phyloP scores from a whole-genome alignment of 2,113 vertebrate genomes.

The Chunga burmeisteri region DNA sequence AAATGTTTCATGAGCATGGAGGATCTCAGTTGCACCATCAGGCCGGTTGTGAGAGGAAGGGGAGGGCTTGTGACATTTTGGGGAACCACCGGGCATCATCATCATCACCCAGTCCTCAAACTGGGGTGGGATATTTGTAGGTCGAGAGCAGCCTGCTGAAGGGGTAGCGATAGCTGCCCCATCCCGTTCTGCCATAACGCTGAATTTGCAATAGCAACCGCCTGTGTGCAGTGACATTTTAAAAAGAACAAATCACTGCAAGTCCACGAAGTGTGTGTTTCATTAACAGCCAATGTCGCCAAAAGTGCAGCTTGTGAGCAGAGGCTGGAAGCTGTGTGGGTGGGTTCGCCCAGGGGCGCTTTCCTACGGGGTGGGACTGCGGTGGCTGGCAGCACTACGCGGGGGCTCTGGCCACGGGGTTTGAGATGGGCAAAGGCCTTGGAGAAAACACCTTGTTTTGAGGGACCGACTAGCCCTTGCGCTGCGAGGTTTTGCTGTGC shows the following conservation, averaged over 20 bases:
- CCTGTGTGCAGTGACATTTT: background rate
- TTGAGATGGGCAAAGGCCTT: background rate
- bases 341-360: background rate
- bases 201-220: rapidly evolving
- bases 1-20: background rate
- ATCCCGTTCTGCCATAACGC: rapidly evolving
- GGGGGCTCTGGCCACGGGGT: background rate
- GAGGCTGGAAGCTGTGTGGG: background rate
- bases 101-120: background rate
- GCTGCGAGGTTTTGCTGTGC: background rate
- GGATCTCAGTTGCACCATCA: no score
- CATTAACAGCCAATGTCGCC: background rate
- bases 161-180: rapidly evolving
- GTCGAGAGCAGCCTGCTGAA: rapidly evolving
- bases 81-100: background rate
- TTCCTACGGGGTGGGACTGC: rapidly evolving
- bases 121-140: background rate
- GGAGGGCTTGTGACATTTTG: rapidly evolving
- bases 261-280: background rate
- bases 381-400: rapidly evolving
- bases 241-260: background rate
- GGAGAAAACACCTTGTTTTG: background rate
- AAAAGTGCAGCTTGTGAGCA: background rate
- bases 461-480: background rate
- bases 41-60: no score